Percentiles rank a stretch among this genome's conserved stretches.
phyloP scores from a whole-genome alignment of 2,888 invertebrate species.

The Auanema sp. region DNA sequence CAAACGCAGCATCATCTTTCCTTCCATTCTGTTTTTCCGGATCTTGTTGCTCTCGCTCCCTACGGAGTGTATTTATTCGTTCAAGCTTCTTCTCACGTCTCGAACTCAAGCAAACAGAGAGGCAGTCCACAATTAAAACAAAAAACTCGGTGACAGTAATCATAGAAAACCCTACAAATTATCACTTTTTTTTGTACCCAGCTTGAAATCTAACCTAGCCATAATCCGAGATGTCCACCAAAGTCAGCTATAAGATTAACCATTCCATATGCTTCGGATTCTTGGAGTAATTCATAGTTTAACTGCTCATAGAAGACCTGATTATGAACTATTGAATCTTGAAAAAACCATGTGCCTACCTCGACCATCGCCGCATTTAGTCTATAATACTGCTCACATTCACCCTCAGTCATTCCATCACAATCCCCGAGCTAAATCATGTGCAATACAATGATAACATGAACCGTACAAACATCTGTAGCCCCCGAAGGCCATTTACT shows the following conservation, averaged over 20 bases:
- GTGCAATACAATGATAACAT: not conserved
- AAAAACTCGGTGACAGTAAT: conserved; percentile 60
- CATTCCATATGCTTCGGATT: conserved; percentile 47
- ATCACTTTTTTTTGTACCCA: no score
- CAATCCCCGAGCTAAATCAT: conserved; percentile 49
- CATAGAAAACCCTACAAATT: conserved; percentile 50
- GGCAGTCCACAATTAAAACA: conserved; percentile 43
- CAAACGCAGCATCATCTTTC: not conserved
- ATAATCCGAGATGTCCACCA: conserved; percentile 51
- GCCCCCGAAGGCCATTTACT: conserved; percentile 55
- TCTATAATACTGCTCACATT: conserved; percentile 48
- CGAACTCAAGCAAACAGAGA: conserved; percentile 28
- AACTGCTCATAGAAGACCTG: conserved; percentile 52
- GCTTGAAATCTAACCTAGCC: conserved; percentile 49
- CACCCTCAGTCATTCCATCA: conserved; percentile 50
- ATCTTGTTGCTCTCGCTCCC: conserved; percentile 11
- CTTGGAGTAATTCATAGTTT: conserved; percentile 49
- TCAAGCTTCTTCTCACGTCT: conserved; percentile 26
- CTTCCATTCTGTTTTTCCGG: not conserved
- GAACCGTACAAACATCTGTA: conserved; percentile 36
- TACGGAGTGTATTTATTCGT: not conserved
- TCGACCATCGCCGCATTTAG: conserved; percentile 52
- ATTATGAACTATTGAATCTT: conserved; percentile 8
- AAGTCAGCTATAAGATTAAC: conserved; percentile 54
- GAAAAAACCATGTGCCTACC: conserved; percentile 7